Evolutionary conservation across 2,113 vertebrate species (phyloP), one percentile per base, ranked within the genome.

Genomic region (Erythrocercus mccallii): DNA sequence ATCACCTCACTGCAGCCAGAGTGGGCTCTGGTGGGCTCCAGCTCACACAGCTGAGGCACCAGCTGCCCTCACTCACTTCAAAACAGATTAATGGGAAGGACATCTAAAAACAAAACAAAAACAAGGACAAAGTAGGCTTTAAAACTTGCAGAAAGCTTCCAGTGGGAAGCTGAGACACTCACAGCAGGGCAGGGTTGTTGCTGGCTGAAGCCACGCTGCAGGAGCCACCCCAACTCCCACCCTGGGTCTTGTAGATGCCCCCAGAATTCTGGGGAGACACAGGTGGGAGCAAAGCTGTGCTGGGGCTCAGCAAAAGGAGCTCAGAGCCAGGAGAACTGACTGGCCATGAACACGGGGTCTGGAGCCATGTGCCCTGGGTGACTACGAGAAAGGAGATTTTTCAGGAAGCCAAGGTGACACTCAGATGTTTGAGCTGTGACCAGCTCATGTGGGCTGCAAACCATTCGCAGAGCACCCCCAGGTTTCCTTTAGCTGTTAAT

Each of bases 321-420:
- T 60, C 60, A 10, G 69, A 33, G 33, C 23, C 89, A 24, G n/a
- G 21, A 85, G 22, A 57, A 44, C 12, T 20, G 21, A 12, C 19
- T 10, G 25, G 13, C 10, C 18, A 11, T 0, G 0, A 37, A 1
- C 40, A 15, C 0, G 0, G 56, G 3, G 27, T 5, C 2, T 4
- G 53, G 19, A n/a, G 8, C 7, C 7, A 17, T 19, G 3, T 11
- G 51, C 44, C 65, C 22, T 2, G 3, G 16, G 13, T 2, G 11
- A 7, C 12, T 15, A 12, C 25, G 48, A 35, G n/a, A n/a, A 71
- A 54, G 19, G 21, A 15, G 33, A 24, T 25, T 51, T 77, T 48
- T 60, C 37, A 57, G 56, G 66, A 73, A 4, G 5, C 33, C 5
- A 2, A 4, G 33, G 47, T 45, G 78, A 22, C 51, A 6, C n/a